These are phyloP conservation scores for Cynoglossus semilaevis DNA, from an alignment of 2,113 vertebrate genomes.

Conservation along the genomic window DNA sequence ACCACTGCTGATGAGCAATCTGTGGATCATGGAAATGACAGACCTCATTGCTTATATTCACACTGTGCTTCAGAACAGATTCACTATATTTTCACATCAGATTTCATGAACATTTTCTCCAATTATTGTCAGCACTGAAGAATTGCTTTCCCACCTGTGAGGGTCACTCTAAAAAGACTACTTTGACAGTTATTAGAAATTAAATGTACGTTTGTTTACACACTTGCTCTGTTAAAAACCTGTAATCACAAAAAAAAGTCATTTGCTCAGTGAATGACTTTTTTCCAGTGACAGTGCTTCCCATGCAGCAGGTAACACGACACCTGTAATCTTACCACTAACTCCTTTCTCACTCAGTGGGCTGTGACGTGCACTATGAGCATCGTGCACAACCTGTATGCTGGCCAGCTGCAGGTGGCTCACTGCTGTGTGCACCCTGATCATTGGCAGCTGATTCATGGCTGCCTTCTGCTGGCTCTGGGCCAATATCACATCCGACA, in stretches of 20 bases:
- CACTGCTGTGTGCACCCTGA: slow-evolving; percentile 41
- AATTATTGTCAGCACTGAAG: slow-evolving; percentile 30
- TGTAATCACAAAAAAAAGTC: slow-evolving; percentile 47
- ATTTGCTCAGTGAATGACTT: slow-evolving; percentile 54
- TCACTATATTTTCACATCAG: too few species aligned
- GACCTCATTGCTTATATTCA: too few species aligned
- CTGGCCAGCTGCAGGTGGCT: slow-evolving; percentile 45
- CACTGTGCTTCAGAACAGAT: slow-evolving; percentile 13
- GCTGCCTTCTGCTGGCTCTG: slow-evolving; percentile 34
- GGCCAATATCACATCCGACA: slow-evolving; percentile 45
- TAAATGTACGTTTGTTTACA: slow-evolving; percentile 30
- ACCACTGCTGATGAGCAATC: slow-evolving; percentile 27
- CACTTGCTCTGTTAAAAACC: slow-evolving; percentile 20
- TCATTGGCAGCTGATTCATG: slow-evolving; percentile 47
- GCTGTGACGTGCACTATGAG: slow-evolving; percentile 52
- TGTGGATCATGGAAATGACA: slow-evolving; percentile 31
- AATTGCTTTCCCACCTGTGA: slow-evolving; percentile 10
- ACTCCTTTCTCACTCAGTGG: slow-evolving; percentile 60
- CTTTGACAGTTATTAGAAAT: slow-evolving; percentile 18
- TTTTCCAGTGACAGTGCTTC: slow-evolving; percentile 38
- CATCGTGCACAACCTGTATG: slow-evolving; percentile 44
- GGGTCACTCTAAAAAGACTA: slow-evolving; percentile 23
- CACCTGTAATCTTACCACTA: slow-evolving; percentile 70
- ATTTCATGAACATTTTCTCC: slow-evolving; percentile 13
- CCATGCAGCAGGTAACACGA: slow-evolving; percentile 63